These are phyloP conservation scores for Atta texana DNA, from an alignment of 1,140 invertebrate genomes.

Conservation along the genomic window DNA sequence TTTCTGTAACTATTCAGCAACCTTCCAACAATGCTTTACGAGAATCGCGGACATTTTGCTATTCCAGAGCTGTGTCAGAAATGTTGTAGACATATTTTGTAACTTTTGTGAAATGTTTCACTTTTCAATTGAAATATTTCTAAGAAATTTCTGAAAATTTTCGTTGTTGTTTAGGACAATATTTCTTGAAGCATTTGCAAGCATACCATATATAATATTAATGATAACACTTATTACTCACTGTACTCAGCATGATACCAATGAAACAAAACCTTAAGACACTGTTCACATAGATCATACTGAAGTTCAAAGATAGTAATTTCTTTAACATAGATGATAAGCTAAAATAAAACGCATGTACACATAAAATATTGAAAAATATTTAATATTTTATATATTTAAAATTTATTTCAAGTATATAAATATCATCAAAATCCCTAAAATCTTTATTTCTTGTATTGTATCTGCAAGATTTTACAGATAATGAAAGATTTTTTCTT, in stretches of 20 bases:
- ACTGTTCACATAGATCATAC: slow-evolving; percentile 65
- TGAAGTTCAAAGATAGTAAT: slow-evolving; percentile 68
- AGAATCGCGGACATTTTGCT: no score
- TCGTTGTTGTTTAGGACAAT: no score
- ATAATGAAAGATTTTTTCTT: no score
- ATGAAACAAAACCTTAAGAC: slow-evolving; percentile 74
- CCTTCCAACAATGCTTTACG: no score
- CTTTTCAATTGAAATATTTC: no score
- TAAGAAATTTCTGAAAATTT: no score
- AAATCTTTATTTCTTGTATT: background rate
- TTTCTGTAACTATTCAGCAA: no score
- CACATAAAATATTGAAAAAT: background rate
- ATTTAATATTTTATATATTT: background rate
- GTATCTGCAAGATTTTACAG: background rate
- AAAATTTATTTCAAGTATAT: background rate
- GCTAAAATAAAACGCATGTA: slow-evolving; percentile 57
- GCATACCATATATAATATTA: background rate
- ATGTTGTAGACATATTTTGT: no score
- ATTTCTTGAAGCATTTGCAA: no score
- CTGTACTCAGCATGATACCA: slow-evolving; percentile 65
- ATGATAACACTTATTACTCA: slow-evolving; percentile 1
- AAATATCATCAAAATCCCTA: background rate
- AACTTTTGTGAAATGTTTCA: no score
- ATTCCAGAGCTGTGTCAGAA: no score
- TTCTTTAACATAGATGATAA: slow-evolving; percentile 55